phyloP scores from a whole-genome alignment of 2,113 vertebrate species.

The Acrocephalus arundinaceus region DNA sequence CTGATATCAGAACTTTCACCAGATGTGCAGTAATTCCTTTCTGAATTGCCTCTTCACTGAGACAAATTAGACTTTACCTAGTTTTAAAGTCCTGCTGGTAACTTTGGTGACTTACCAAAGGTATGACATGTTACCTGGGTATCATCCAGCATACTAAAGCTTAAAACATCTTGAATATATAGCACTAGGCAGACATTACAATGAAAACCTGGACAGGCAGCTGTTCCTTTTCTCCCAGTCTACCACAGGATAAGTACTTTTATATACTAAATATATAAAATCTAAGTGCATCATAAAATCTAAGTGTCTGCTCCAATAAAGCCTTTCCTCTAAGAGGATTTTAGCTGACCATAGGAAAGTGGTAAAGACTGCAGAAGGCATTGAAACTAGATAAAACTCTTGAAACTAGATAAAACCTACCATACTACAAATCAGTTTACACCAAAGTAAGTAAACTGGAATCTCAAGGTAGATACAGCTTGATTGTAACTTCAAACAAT shows the following conservation, averaged over 20 bases:
- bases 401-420: background rate
- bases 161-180: background rate
- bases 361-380: background rate
- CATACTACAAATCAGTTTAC: background rate
- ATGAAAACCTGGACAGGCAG: background rate
- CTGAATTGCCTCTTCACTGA: background rate
- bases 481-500: background rate
- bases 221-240: background rate
- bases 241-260: background rate
- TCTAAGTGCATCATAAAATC: background rate
- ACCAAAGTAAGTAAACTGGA: background rate
- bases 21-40: background rate
- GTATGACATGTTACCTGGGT: background rate
- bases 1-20: background rate
- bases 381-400: background rate
- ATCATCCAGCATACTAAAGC: background rate
- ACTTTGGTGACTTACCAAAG: background rate
- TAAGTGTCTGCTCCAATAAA: background rate
- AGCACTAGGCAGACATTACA: background rate
- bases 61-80: background rate
- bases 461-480: background rate
- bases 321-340: background rate
- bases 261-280: background rate
- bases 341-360: background rate
- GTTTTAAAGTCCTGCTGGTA: background rate